These are phyloP conservation scores for Coleophora flavipennella DNA, from an alignment of 2,888 invertebrate species.

Conservation along the genomic window DNA sequence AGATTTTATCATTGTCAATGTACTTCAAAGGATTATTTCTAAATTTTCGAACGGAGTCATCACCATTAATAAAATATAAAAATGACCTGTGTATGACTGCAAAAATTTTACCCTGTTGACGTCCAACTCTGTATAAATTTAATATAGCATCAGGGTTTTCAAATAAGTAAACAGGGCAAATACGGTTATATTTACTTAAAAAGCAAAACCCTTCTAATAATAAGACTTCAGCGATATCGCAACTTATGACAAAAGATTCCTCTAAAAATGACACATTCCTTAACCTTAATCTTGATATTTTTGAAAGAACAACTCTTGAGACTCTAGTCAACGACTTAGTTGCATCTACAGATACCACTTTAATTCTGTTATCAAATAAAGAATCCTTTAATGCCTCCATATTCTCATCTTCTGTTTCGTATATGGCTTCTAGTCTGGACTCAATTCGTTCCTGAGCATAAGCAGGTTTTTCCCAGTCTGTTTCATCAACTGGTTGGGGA, in stretches of 20 bases:
- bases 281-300: conserved; percentile 42
- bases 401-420: conserved; percentile 55
- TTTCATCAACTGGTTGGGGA: conserved; percentile 61
- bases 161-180: conserved; percentile 76
- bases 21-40: conserved; percentile 72
- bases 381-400: conserved; percentile 45
- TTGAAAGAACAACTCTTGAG: conserved; percentile 29
- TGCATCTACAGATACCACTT: conserved; percentile 49
- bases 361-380: conserved; percentile 53
- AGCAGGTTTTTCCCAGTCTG: conserved; percentile 61
- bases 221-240: conserved; percentile 70
- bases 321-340: conserved; percentile 43
- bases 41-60: conserved; percentile 62
- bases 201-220: conserved; percentile 73
- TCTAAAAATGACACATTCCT: conserved; percentile 70
- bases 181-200: conserved; percentile 74
- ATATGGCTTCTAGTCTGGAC: conserved; percentile 50
- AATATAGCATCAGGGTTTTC: conserved; percentile 57
- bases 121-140: conserved; percentile 59
- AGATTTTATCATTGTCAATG: conserved; percentile 43
- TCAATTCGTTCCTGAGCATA: conserved; percentile 58
- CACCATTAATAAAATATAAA: conserved; percentile 72
- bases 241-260: conserved; percentile 63
- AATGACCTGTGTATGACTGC: conserved; percentile 72
- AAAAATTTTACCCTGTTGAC: conserved; percentile 50